Percentiles rank a stretch among this genome's conserved stretches.
These are phyloP conservation scores for Sander vitreus DNA, from an alignment of 2,113 vertebrate species.

Conservation along the genomic window DNA sequence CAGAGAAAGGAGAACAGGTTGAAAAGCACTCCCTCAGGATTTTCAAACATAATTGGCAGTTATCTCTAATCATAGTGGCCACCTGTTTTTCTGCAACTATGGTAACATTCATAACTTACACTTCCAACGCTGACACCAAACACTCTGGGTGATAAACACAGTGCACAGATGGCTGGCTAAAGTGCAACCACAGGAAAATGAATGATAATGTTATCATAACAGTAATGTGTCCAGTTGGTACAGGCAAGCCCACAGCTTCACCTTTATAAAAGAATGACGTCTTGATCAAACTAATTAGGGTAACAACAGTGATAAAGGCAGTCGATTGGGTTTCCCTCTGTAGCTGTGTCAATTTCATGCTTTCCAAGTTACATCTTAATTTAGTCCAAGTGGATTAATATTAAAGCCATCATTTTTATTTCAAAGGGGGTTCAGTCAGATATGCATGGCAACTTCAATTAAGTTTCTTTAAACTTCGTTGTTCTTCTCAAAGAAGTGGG, in stretches of 20 bases:
- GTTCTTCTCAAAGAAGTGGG: constrained; percentile 72
- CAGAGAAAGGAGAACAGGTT: constrained; percentile 33
- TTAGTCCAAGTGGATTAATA: constrained; percentile 67
- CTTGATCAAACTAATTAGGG: constrained; percentile 60
- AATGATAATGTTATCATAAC: constrained; percentile 43
- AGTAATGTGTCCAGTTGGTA: constrained; percentile 36
- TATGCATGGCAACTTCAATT: constrained; percentile 71
- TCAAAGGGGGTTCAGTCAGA: constrained; percentile 72
- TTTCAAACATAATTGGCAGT: constrained; percentile 72
- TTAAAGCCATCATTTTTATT: constrained; percentile 66
- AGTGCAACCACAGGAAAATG: constrained; percentile 44
- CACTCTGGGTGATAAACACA: constrained; percentile 58
- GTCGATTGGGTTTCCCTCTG: constrained; percentile 22
- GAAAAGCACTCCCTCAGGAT: constrained; percentile 67
- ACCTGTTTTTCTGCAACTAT: constrained; percentile 73
- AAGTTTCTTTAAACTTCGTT: constrained; percentile 70
- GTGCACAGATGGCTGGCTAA: constrained; percentile 72
- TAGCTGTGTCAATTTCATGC: constrained; percentile 66
- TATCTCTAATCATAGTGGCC: constrained; percentile 79
- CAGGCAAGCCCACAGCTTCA: constrained; percentile 9
- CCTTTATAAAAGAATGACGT: constrained; percentile 19
- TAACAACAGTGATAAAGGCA: constrained; percentile 34
- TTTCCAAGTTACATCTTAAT: constrained; percentile 69
- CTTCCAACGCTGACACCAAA: constrained; percentile 57
- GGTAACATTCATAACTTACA: constrained; percentile 71